These are phyloP conservation scores for Eleginops maclovinus DNA, from an alignment of 2,113 vertebrate genomes.

Conservation along the genomic window DNA sequence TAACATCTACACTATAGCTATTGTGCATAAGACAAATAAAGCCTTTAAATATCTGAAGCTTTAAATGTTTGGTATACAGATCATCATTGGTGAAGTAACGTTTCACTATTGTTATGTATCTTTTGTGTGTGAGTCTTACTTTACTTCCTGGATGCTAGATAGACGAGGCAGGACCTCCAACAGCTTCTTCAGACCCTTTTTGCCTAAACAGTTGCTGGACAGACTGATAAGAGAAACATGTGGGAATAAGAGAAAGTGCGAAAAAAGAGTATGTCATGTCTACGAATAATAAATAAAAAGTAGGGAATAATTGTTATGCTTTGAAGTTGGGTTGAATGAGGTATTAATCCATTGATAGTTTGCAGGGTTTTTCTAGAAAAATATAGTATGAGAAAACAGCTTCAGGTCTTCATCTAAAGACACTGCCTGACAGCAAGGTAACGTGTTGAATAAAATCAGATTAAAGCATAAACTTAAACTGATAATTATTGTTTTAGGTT, in stretches of 20 bases:
- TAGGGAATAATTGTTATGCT: neutral
- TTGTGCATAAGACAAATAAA: too few relatives aligned
- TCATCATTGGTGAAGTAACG: too few relatives aligned
- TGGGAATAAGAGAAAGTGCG: neutral
- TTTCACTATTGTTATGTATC: neutral
- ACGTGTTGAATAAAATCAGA: too few relatives aligned
- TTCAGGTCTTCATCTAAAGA: too few relatives aligned
- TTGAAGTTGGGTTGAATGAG: neutral
- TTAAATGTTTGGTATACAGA: neutral
- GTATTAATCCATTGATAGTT: neutral
- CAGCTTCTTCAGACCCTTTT: conserved; percentile 80
- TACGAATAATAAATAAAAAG: too few relatives aligned
- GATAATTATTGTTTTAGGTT: neutral
- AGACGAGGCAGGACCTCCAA: conserved; percentile 78
- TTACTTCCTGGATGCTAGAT: conserved; percentile 79
- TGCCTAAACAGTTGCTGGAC: conserved; percentile 85
- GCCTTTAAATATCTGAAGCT: too few relatives aligned
- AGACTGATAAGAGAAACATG: conserved; percentile 77
- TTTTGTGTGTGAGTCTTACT: conserved; percentile 80
- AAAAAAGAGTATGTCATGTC: neutral
- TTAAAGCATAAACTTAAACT: too few relatives aligned
- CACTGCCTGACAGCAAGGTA: too few relatives aligned
- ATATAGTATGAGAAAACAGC: too few relatives aligned
- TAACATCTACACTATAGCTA: too few relatives aligned
- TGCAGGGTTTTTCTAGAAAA: too few relatives aligned